Percentiles rank a stretch among this genome's conserved stretches.
Evolutionary conservation across 2,113 vertebrate genomes (phyloP).

Genomic region (Caranx melampygus): DNA sequence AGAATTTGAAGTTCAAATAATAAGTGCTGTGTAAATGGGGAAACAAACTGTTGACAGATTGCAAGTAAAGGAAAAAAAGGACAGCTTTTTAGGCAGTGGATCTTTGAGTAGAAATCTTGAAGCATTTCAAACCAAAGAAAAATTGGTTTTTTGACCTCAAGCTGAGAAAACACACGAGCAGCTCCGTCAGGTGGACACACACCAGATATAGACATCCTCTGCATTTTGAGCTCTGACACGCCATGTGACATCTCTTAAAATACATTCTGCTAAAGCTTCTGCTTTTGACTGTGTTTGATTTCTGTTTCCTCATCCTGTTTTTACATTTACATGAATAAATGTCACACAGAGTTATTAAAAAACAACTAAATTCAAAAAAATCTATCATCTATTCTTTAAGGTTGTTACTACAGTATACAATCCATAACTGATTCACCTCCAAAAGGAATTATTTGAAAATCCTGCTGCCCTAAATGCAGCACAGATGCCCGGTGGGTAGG

Average conservation of each 20-base stretch:
- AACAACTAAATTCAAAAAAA: no score
- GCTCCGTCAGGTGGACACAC: constrained; percentile 18
- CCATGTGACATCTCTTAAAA: background rate
- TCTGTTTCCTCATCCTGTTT: background rate
- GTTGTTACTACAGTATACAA: no score
- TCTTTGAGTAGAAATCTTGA: constrained; percentile 23
- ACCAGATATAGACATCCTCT: background rate
- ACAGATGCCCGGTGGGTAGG: constrained; percentile 31
- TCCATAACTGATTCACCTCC: background rate
- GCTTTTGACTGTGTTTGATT: background rate
- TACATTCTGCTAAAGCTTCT: background rate
- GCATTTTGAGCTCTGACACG: background rate
- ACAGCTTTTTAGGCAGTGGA: background rate
- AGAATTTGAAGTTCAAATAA: constrained; percentile 25
- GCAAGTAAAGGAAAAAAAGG: background rate
- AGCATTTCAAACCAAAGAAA: constrained; percentile 15
- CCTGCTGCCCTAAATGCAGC: constrained; percentile 8
- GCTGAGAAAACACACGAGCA: background rate
- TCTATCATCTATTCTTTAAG: no score
- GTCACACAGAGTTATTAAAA: background rate
- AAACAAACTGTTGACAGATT: constrained; percentile 21
- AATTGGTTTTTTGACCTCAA: constrained; percentile 17
- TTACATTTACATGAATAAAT: background rate
- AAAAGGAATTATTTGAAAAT: constrained; percentile 24
- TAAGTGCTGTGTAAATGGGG: background rate